Conservation (phyloP, 2,888 invertebrate genomes). For the Drosophila testacea region DNA sequence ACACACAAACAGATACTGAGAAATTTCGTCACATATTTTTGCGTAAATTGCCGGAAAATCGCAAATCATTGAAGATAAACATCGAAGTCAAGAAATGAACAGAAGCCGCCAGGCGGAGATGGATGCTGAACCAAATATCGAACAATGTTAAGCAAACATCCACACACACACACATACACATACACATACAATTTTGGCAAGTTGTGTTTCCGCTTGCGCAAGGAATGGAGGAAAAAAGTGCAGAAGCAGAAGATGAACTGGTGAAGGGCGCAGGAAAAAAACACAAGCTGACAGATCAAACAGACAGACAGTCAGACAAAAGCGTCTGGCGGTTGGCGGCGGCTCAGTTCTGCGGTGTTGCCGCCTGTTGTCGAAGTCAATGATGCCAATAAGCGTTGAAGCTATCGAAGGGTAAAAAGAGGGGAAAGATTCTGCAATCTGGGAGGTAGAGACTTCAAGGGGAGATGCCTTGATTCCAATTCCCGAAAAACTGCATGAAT, state of each 20-base stretch:
- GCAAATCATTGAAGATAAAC: slow-evolving; percentile 81
- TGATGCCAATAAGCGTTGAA: slow-evolving; percentile 72
- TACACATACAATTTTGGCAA: slow-evolving; percentile 55
- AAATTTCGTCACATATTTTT: slow-evolving; percentile 82
- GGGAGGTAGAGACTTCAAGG: neutral
- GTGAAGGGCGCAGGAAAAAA: slow-evolving; percentile 27
- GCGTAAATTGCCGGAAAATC: slow-evolving; percentile 83
- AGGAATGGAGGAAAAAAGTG: slow-evolving; percentile 36
- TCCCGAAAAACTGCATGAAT: slow-evolving; percentile 41
- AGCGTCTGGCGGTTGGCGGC: slow-evolving; percentile 49
- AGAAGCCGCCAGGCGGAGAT: slow-evolving; percentile 57
- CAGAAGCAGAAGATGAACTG: slow-evolving; percentile 23
- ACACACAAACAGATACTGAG: slow-evolving; percentile 12
- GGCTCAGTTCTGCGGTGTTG: slow-evolving; percentile 72
- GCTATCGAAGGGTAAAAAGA: neutral
- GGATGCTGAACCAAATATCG: slow-evolving; percentile 73
- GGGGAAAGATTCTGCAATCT: neutral
- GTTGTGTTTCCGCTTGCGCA: slow-evolving; percentile 72
- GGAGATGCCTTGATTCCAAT: too few species aligned
- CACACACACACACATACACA: slow-evolving; percentile 45
- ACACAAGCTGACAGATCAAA: slow-evolving; percentile 46
- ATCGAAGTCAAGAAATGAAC: slow-evolving; percentile 79
- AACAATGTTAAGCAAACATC: slow-evolving; percentile 77
- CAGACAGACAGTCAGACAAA: slow-evolving; percentile 54
- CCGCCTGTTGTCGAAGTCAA: slow-evolving; percentile 70